Evolutionary conservation across 35 echinoderm and acorn worm genomes (phyloP), one percentile per base, ranked within the genome.

Genomic region (Hemicentrotus pulcherrimus): DNA sequence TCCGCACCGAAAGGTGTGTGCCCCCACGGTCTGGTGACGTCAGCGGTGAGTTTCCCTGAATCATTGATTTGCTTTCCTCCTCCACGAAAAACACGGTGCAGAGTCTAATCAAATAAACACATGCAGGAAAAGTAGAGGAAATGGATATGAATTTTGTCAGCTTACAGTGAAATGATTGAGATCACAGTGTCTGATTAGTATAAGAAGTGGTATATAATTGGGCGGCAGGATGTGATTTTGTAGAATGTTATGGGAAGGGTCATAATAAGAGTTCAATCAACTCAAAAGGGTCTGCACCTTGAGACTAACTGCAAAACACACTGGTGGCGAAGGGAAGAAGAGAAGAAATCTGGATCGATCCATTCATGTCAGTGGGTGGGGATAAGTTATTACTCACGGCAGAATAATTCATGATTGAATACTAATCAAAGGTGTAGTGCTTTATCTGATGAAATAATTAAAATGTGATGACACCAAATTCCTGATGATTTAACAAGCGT

Each of bases 11-110:
- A 47, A 47, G 30, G 46, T 93, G 91, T 93, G 91, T 93, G 16
- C 91, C 91, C 91, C 48, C 91, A 93, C 91, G 14, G 32, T 90
- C 32, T 90, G 88, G 48, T 93, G 91, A 93, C 91, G 91, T 93
- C 46, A 50, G 48, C 19, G 28, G 47, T 58, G 46, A 58, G 46
- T 93, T 93, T 93, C 91, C n/a, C 91, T 93, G 91, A 93, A 93
- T 93, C 91, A 93, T 93, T 93, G 91, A 93, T 93, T 93, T 58
- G 91, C 48, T 31, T 93, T 93, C 47, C 91, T 89, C 87, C 87
- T 47, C 32, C 88, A 33, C 32, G 65, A 7, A n/a, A 78, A 78
- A 78, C 65, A 78, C 19, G 24, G 22, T 22, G 28, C 65, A 6
- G 65, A 78, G 65, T 78, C 65, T 78, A n/a, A 78, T 78, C 5